These are phyloP conservation scores for Drosophila serrata DNA, from an alignment of 1,140 invertebrate species.

Conservation along the genomic window DNA sequence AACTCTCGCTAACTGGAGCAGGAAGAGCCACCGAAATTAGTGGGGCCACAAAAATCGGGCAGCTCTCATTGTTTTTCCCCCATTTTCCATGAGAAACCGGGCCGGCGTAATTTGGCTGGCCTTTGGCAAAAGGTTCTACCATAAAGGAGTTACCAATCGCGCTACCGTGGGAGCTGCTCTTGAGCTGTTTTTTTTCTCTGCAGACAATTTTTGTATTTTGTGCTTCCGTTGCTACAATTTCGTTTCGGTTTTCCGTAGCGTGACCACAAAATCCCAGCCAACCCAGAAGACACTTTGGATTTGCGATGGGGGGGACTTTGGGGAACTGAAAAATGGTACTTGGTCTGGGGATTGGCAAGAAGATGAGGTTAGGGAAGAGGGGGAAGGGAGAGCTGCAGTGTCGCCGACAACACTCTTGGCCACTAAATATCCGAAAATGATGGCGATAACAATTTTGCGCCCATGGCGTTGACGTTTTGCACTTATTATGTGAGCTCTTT, in stretches of 20 bases:
- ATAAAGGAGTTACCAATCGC: conserved; percentile 60
- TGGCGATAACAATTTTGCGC: conserved; percentile 81
- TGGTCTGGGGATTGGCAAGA: conserved; percentile 9
- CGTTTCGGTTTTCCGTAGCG: conserved; percentile 66
- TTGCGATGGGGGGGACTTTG: neutral
- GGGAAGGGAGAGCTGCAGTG: conserved; percentile 18
- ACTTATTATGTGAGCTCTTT: conserved; percentile 62
- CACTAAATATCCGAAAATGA: conserved; percentile 68
- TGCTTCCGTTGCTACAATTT: conserved; percentile 79
- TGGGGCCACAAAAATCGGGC: conserved; percentile 21
- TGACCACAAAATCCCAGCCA: conserved; percentile 70
- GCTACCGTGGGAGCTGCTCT: conserved; percentile 77
- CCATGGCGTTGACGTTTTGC: conserved; percentile 80
- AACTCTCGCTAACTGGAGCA: conserved; percentile 69
- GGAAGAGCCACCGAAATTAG: conserved; percentile 67
- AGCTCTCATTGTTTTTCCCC: conserved; percentile 68
- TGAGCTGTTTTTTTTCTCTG: conserved; percentile 28
- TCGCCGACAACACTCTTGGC: conserved; percentile 51
- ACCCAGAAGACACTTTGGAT: conserved; percentile 17
- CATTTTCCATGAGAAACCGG: conserved; percentile 63
- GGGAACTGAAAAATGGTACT: conserved; percentile 12
- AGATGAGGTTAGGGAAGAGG: neutral
- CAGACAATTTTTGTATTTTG: conserved; percentile 11
- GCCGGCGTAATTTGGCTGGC: conserved; percentile 74
- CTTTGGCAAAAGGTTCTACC: conserved; percentile 68